Evolutionary conservation across 2,797 vertebrate species (phyloP).

Genomic region (Bradypus variegatus): DNA sequence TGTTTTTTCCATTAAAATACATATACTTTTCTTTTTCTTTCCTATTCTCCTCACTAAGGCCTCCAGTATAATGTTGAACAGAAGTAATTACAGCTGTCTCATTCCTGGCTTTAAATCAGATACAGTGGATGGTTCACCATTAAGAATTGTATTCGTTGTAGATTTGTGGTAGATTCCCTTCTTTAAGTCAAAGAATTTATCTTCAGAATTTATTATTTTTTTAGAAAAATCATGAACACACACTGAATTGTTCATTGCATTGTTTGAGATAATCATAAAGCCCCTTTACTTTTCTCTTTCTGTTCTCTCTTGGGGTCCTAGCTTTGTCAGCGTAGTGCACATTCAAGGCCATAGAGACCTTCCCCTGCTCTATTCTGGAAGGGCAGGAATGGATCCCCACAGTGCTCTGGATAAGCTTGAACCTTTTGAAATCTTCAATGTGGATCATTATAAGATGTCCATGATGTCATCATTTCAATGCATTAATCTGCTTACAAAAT

Average conservation of each 20-base stretch:
- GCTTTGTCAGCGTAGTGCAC: background rate
- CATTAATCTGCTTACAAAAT: slow-evolving; percentile 13
- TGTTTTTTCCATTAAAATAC: background rate
- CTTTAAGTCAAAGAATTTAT: background rate
- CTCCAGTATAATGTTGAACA: background rate
- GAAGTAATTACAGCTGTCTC: background rate
- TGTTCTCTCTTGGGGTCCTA: background rate
- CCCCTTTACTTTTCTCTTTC: background rate
- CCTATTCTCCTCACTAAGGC: background rate
- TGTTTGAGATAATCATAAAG: background rate
- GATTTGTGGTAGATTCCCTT: background rate
- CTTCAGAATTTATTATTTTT: slow-evolving; percentile 18
- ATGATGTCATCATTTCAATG: background rate
- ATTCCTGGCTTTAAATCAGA: background rate
- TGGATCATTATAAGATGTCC: background rate
- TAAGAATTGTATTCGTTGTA: background rate
- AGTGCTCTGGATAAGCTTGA: background rate
- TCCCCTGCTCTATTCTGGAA: background rate
- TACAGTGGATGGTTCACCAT: background rate
- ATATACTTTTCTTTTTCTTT: background rate
- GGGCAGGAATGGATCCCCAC: background rate
- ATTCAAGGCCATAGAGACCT: background rate
- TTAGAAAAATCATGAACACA: background rate
- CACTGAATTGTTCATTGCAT: background rate
- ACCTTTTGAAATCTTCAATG: background rate